Percentiles rank a stretch among this genome's conserved stretches.
phyloP scores from a whole-genome alignment of 2,888 invertebrate species.

The Bruchidius siliquastri region DNA sequence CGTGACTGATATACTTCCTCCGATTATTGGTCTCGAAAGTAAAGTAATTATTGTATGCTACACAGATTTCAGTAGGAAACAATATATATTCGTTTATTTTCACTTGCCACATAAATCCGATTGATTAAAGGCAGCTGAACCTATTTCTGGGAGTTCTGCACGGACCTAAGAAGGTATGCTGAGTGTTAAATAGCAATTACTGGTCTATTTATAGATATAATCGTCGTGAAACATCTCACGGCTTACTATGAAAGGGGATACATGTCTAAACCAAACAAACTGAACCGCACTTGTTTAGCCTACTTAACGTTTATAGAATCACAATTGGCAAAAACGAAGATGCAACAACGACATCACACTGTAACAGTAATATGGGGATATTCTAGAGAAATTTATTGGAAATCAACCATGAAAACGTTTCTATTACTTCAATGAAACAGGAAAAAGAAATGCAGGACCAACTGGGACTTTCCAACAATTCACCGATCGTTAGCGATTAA shows the following conservation, averaged over 20 bases:
- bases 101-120: not conserved
- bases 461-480: too few relatives aligned
- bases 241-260: not conserved
- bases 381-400: too few relatives aligned
- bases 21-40: too few relatives aligned
- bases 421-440: too few relatives aligned
- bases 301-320: not conserved
- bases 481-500: too few relatives aligned
- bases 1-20: too few relatives aligned
- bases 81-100: too few relatives aligned
- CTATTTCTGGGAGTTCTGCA: not conserved
- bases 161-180: not conserved
- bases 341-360: not conserved
- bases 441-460: too few relatives aligned
- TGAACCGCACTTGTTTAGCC: not conserved
- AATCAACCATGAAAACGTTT: too few relatives aligned
- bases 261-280: not conserved
- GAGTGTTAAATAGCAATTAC: not conserved
- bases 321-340: not conserved
- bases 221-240: not conserved
- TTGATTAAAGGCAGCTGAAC: not conserved
- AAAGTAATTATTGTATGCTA: too few relatives aligned
- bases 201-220: not conserved
- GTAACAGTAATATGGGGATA: too few relatives aligned
- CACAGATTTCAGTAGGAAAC: too few relatives aligned